A percentile compares a stretch with the other conserved stretches of the same genome.
Conservation (phyloP, 2,888 invertebrate species). For the Stenotaenia linearis region DNA sequence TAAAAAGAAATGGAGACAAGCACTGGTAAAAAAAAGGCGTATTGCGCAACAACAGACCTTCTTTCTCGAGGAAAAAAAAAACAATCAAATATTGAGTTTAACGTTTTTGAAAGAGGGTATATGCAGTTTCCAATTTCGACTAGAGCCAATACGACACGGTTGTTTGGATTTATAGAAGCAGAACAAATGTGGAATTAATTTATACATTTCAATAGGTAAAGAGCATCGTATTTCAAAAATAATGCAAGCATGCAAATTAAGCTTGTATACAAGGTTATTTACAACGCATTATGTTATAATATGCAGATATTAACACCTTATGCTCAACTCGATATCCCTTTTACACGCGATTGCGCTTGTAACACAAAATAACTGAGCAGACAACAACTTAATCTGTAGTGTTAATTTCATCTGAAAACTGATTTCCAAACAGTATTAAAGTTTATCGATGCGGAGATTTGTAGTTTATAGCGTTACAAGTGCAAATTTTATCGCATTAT, state of each 20-base stretch:
- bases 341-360: background rate
- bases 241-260: background rate
- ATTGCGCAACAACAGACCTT: constrained; percentile 9
- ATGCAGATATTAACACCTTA: background rate
- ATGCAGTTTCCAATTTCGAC: background rate
- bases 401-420: background rate
- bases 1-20: constrained; percentile 6
- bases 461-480: background rate
- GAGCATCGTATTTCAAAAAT: background rate
- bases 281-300: background rate
- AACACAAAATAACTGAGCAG: background rate
- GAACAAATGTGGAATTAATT: background rate
- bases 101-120: background rate
- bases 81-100: constrained; percentile 13
- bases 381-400: background rate
- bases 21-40: background rate
- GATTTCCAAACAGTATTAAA: background rate
- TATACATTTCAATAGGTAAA: background rate
- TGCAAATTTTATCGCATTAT: background rate
- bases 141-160: background rate
- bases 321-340: constrained; percentile 2
- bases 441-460: background rate
- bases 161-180: background rate
- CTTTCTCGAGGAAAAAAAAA: background rate
- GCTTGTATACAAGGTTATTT: background rate